A percentile compares a stretch with the other conserved stretches of the same genome.
phyloP scores from a whole-genome alignment of 2,113 vertebrate species.

The Heptranchias perlo region DNA sequence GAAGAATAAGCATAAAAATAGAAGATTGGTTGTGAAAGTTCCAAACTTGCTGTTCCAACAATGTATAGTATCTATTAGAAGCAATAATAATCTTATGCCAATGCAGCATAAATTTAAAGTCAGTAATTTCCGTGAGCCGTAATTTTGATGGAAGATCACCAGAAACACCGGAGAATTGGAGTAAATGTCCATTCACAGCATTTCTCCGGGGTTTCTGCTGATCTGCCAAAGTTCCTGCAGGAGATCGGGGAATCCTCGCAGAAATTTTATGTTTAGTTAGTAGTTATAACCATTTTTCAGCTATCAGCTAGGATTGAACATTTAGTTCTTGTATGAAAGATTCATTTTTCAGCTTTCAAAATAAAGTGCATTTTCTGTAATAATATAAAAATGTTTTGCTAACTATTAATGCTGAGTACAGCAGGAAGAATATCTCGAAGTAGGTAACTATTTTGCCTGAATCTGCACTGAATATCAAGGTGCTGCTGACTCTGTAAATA shows the following conservation, averaged over 20 bases:
- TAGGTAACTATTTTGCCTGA: background rate
- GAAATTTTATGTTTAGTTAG: background rate
- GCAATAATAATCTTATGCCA: background rate
- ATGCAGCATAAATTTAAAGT: background rate
- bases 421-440: background rate
- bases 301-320: too few species aligned
- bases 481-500: background rate
- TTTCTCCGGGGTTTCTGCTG: background rate
- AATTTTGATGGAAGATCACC: background rate
- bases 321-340: too few species aligned
- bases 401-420: background rate
- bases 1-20: background rate
- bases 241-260: background rate
- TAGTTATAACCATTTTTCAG: background rate
- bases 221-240: too few species aligned
- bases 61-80: background rate
- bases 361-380: too few species aligned
- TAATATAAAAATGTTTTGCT: too few species aligned
- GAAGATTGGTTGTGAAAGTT: background rate
- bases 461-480: background rate
- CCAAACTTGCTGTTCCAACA: background rate
- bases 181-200: background rate
- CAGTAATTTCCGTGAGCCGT: background rate
- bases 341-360: too few species aligned
- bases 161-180: background rate